Evolutionary conservation across 2,113 vertebrate species (phyloP).

Genomic region (Fulmarus glacialis): DNA sequence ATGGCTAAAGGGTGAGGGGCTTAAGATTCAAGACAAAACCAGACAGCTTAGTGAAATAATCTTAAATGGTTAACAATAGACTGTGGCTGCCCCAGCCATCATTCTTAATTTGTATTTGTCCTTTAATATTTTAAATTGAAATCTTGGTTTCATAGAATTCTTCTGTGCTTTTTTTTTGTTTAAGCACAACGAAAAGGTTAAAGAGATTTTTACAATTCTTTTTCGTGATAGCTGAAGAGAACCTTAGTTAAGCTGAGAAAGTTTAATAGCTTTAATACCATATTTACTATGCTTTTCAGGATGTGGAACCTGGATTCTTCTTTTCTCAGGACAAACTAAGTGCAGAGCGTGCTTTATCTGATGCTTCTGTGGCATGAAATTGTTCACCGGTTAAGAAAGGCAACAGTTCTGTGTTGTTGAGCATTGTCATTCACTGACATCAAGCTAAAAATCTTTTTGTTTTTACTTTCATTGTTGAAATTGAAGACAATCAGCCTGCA

Average conservation of each 20-base stretch:
- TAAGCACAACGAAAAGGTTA: background rate
- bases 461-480: background rate
- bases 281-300: conserved; percentile 1
- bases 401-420: background rate
- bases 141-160: background rate
- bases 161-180: background rate
- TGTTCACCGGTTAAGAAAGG: background rate
- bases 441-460: background rate
- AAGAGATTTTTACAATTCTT: background rate
- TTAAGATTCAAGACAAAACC: background rate
- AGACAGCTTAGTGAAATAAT: background rate
- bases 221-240: background rate
- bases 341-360: background rate
- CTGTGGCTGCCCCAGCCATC: background rate
- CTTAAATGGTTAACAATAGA: background rate
- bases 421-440: background rate
- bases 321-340: background rate
- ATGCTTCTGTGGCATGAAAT: background rate
- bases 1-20: background rate
- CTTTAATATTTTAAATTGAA: background rate
- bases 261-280: background rate
- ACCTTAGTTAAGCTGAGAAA: background rate
- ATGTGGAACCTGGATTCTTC: background rate
- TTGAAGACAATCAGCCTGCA: background rate
- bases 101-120: background rate